Evolutionary conservation across 1,140 invertebrate genomes (phyloP), one percentile per base, ranked within the genome.

Genomic region (Gryon sp.): DNA sequence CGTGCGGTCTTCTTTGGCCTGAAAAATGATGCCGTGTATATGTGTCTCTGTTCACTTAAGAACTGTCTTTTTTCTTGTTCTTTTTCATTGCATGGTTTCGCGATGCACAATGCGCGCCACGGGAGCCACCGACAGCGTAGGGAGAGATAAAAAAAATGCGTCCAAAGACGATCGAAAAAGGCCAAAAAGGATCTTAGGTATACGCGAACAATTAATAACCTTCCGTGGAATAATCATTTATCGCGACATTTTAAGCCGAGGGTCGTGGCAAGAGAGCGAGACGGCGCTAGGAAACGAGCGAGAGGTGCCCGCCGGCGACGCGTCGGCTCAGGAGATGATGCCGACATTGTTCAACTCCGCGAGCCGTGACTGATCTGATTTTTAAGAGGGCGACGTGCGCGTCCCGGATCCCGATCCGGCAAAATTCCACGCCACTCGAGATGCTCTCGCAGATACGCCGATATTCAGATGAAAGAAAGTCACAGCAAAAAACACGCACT

Each of bases 141-240:
- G 59, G 73, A 62, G 36, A 73, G 52, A 59, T 40, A 63, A 38
- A 79, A 57, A 74, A 79, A 68, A 41, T 48, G 36, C n/a, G 57
- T 16, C 74, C 43, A 72, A 65, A 65, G 45, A 73, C 40, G 60
- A 45, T 20, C 45, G 55, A 68, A 72, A 78, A 76, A 76, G 75
- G 65, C 45, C 50, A 60, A 74, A n/a, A 66, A 75, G 60, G 62
- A 66, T 55, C 52, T 66, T 43, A 50, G 80, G n/a, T n/a, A n/a
- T 78, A 73, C 60, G 83, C 78, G 86, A 82, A 87, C 86, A 87
- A 88, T 88, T 88, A 88, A 88, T 88, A 88, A 88, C 83, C 85
- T 86, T 83, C 82, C 76, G 81, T 59, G 81, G 84, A 82, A 88
- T 73, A 78, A 78, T 88, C 87, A 87, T 88, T 88, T 88, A 88